Evolutionary conservation across 1,140 invertebrate genomes (phyloP), one percentile per base, ranked within the genome.

Genomic region (Thaumetopoea pityocampa): DNA sequence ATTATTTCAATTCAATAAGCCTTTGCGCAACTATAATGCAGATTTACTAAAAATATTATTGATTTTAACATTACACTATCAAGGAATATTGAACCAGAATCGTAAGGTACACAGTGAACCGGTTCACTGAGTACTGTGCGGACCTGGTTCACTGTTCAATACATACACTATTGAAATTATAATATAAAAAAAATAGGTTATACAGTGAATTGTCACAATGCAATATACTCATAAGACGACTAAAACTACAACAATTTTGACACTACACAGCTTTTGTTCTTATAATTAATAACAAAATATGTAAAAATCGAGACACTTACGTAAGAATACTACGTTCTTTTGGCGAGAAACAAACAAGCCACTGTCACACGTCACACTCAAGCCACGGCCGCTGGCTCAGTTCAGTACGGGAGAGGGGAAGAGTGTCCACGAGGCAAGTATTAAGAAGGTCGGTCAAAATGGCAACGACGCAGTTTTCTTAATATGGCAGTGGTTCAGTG

Each of bases 401-500:
- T n/a, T n/a, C n/a, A 33, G 7, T 33, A 33, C 30, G 30, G 17
- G 7, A 33, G 30, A 18, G 30, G 30, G 30, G 30, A 18, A 33
- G 30, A 16, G 30, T 33, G 30, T 16, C 30, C 5, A 33, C 17
- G 17, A 18, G 30, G 18, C n/a, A 16, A 37, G 22, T 37, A 26
- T 37, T 24, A 16, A 37, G 4, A 37, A 11, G 34, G 26, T 37
- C 14, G 17, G 14, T 33, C 4, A 10, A 33, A 33, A 18, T 19
- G 17, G 17, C 30, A 33, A 33, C 30, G 5, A n/a, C 17, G 17
- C 17, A 15, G 30, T 33, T 33, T 33, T 33, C 8, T 19, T 16
- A 33, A 33, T 16, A 33, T 33, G 30, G 30, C 11, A 7, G 30
- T 33, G 30, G 17, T 33, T 33, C 17, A 33, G 15, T 36, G 33